Conservation (phyloP, 2,888 invertebrate species). For the Tryphoninae sp. region DNA sequence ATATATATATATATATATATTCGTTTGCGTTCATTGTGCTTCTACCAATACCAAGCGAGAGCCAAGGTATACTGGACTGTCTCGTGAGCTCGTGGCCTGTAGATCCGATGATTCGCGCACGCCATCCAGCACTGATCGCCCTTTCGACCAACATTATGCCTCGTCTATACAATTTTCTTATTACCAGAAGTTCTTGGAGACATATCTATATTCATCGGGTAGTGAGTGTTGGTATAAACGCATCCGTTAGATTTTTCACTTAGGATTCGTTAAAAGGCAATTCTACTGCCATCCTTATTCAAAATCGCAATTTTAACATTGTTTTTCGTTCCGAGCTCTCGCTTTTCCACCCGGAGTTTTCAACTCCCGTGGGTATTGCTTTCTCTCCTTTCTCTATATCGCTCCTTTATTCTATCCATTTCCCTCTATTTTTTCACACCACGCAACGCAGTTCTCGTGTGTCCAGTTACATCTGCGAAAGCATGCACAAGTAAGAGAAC, state of each 20-base stretch:
- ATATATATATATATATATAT: constrained; percentile 10
- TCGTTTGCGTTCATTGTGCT: background rate
- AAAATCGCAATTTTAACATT: too few species aligned
- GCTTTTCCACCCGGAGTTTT: too few species aligned
- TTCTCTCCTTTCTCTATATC: constrained; percentile 25
- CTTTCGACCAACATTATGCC: too few species aligned
- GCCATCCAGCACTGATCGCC: too few species aligned
- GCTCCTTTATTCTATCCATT: background rate
- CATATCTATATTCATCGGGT: too few species aligned
- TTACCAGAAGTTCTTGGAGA: too few species aligned
- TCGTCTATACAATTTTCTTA: too few species aligned
- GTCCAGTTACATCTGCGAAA: constrained; percentile 68
- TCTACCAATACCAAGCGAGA: background rate
- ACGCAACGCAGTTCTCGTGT: constrained; percentile 43
- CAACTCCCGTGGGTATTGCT: constrained; percentile 18
- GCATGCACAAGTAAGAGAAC: constrained; percentile 75
- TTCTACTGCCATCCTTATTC: too few species aligned
- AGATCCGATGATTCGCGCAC: background rate
- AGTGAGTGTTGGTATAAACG: too few species aligned
- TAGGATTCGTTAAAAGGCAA: too few species aligned
- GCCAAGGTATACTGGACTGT: background rate
- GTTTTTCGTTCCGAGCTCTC: too few species aligned
- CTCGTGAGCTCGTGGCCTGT: constrained; percentile 28
- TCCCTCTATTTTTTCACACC: constrained; percentile 36
- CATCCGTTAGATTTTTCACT: too few species aligned